Percentiles rank a stretch among this genome's conserved stretches.
These are phyloP conservation scores for Bathynomus jamesi DNA, from an alignment of 1,140 invertebrate species.

Conservation along the genomic window DNA sequence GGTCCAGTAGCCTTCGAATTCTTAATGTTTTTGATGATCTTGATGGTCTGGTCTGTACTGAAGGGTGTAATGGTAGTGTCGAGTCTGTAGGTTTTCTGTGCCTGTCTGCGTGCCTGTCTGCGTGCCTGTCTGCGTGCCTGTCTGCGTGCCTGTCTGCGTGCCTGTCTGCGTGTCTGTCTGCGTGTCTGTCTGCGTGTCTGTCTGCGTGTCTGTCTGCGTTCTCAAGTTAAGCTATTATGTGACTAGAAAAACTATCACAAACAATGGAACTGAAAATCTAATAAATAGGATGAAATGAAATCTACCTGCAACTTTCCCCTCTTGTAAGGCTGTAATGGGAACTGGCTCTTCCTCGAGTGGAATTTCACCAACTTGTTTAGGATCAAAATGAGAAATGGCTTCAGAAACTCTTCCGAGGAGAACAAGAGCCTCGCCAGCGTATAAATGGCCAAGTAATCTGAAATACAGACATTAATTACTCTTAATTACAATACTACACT, in stretches of 20 bases:
- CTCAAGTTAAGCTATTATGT: too few species aligned
- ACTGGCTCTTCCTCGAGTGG: neutral
- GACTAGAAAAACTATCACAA: neutral
- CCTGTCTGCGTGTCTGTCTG: too few species aligned
- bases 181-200: too few species aligned
- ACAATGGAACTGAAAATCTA: neutral
- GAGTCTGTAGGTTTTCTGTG: too few species aligned
- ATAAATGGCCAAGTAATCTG: constrained; percentile 76
- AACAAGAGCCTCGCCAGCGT: constrained; percentile 81
- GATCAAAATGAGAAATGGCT: constrained; percentile 75
- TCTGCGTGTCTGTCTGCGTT: too few species aligned
- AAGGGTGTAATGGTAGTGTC: too few species aligned
- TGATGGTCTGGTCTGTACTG: too few species aligned
- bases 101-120: too few species aligned
- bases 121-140: too few species aligned
- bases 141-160: too few species aligned
- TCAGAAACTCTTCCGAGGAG: constrained; percentile 71
- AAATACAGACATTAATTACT: constrained; percentile 38
- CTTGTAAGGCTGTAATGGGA: neutral
- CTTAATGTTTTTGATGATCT: too few species aligned
- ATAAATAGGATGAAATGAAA: neutral
- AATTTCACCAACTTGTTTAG: constrained; percentile 41
- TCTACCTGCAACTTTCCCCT: neutral
- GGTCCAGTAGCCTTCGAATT: too few species aligned
- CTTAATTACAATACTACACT: neutral